These are phyloP conservation scores for Pheucticus melanocephalus DNA, from an alignment of 2,113 vertebrate genomes.

Conservation along the genomic window DNA sequence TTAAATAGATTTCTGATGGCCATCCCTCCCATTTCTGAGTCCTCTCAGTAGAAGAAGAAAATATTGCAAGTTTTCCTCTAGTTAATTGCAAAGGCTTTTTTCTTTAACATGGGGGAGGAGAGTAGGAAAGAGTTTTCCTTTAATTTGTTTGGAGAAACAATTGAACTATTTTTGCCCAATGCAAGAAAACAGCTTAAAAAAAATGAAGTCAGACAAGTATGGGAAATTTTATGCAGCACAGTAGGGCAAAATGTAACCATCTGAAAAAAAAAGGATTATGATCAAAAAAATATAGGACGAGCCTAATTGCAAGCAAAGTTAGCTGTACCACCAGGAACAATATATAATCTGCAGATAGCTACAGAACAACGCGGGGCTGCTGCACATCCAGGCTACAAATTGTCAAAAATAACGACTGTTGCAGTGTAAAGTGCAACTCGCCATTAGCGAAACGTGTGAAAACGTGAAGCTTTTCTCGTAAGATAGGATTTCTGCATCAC, in stretches of 20 bases:
- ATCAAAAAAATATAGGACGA: neutral
- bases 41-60: neutral
- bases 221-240: neutral
- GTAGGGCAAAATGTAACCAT: neutral
- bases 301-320: neutral
- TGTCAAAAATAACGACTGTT: neutral
- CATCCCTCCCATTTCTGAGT: neutral
- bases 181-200: neutral
- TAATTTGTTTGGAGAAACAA: neutral
- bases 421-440: rapidly evolving
- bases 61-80: neutral
- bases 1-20: neutral
- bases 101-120: neutral
- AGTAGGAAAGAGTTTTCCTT: neutral
- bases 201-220: neutral
- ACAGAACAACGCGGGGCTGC: neutral
- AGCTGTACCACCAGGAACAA: neutral
- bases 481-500: neutral
- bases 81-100: neutral
- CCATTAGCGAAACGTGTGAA: rapidly evolving
- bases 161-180: neutral
- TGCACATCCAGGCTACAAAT: neutral
- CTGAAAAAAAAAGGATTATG: neutral
- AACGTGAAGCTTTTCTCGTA: neutral
- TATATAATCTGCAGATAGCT: neutral